Evolutionary conservation across 2,888 invertebrate species (phyloP), one percentile per base, ranked within the genome.

Genomic region (Amphipyra tragopoginis): DNA sequence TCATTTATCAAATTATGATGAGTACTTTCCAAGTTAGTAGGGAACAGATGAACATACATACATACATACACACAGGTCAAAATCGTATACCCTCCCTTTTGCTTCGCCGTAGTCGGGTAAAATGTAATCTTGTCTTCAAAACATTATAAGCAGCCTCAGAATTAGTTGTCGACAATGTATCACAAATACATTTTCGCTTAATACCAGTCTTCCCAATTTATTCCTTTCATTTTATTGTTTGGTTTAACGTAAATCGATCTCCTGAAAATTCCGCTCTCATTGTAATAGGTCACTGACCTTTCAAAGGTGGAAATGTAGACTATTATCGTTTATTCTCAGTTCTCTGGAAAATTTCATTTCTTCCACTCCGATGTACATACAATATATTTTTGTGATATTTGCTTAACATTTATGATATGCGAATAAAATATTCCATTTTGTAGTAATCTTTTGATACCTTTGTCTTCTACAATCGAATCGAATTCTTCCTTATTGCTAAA

Each of bases 331-430:
- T 38, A 44, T 57, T 38, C 7, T 8, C 43, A 71, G 43, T 40
- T 40, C 36, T 26, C 48, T 52, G 36, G 57, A 71, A 71, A 57
- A 50, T 55, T 55, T 57, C 14, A 52, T 67, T 57, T 38, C 14
- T 56, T 71, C 43, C 48, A 52, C 29, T 15, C 7, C 29, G 26
- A 39, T 39, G 64, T 67, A 26, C 50, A 21, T 14, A 47, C 3
- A 15, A 11, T 14, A 33, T 15, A 33, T 49, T 49, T 29, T 11
- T 14, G 21, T 2, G 45, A 33, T 50, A 40, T 53, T 62, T 15
- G n/a, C 10, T 2, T 33, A 13, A 40, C 61, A 60, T 60, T 51
- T 68, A 43, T 39, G 51, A 11, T 34, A 61, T 8, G 8, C 26
- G 29, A 36, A 40, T 61, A 39, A 29, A 43, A 39, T 36, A 48